Evolutionary conservation across 1,140 invertebrate genomes (phyloP), one percentile per base, ranked within the genome.

Genomic region (Neodiprion virginianus): DNA sequence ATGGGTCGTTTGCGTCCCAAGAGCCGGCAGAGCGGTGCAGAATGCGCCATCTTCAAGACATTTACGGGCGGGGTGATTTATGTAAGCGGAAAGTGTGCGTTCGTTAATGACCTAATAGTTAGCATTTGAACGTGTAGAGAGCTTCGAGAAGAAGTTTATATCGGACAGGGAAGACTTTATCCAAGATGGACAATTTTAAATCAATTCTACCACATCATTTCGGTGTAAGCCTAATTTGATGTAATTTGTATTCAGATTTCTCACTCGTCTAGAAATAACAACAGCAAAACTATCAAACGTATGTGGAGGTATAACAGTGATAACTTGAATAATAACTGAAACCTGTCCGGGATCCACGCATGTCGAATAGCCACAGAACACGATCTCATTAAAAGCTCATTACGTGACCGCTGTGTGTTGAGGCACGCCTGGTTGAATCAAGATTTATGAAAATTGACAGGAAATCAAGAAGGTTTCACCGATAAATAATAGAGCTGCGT

Each of bases 61-160:
- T 69, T 69, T 69, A 69, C 67, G 67, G 40, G 14, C 67, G 11
- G 23, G 21, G 40, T 23, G 67, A 47, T 69, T 69, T 69, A 69
- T 21, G 67, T 8, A 69, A 12, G 23, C 67, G 67, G 21, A 69
- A 69, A 23, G 21, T 21, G 67, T 23, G 21, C 40, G 7, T 69
- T 69, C 17, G 67, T 69, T 69, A 69, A 69, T 69, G 40, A 69
- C 40, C 67, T 69, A 69, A 69, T 69, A 69, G 40, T 69, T 69
- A 12, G 67, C 40, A 69, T 65, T 61, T 69, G n/a, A 69, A 69
- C 67, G 14, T 69, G 14, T 69, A 21, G 23, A 21, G 10, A 7
- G 40, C 8, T 47, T 69, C 67, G 17, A 11, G 53, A 23, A 69
- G 67, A 47, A 69, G 17, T 69, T 69, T 69, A 69, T 47, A 69